A percentile compares a stretch with the other conserved stretches of the same genome.
Evolutionary conservation across 2,113 vertebrate genomes (phyloP).

Genomic region (Anas platyrhynchos): DNA sequence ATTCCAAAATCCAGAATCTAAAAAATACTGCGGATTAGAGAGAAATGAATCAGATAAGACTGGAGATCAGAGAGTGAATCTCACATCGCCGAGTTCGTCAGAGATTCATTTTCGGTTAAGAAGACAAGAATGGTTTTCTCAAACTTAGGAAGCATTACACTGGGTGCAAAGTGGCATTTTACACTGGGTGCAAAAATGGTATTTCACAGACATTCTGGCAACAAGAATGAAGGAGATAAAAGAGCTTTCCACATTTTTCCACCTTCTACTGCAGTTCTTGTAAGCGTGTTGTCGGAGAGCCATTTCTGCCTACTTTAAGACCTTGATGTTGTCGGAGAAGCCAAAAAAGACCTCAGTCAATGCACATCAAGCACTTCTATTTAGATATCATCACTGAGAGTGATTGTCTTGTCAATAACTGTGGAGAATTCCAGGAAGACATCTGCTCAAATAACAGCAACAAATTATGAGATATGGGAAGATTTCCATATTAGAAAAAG

Average conservation of each 20-base stretch:
- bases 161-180: background rate
- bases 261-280: background rate
- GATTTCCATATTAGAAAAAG: slow-evolving; percentile 9
- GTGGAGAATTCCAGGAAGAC: slow-evolving; percentile 37
- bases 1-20: background rate
- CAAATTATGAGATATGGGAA: background rate
- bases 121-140: background rate
- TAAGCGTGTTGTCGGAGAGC: background rate
- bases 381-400: background rate
- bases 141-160: background rate
- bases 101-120: background rate
- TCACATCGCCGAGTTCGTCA: background rate
- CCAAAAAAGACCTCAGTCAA: background rate
- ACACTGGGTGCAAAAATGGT: background rate
- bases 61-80: background rate
- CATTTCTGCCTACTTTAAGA: background rate
- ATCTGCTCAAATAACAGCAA: slow-evolving; percentile 19
- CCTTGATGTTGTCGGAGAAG: background rate
- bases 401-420: background rate
- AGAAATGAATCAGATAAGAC: background rate
- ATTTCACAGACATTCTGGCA: background rate
- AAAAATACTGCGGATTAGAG: background rate
- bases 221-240: background rate
- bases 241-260: background rate
- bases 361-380: background rate